Evolutionary conservation across 2,888 invertebrate species (phyloP).

Genomic region (Sesia bembeciformis): DNA sequence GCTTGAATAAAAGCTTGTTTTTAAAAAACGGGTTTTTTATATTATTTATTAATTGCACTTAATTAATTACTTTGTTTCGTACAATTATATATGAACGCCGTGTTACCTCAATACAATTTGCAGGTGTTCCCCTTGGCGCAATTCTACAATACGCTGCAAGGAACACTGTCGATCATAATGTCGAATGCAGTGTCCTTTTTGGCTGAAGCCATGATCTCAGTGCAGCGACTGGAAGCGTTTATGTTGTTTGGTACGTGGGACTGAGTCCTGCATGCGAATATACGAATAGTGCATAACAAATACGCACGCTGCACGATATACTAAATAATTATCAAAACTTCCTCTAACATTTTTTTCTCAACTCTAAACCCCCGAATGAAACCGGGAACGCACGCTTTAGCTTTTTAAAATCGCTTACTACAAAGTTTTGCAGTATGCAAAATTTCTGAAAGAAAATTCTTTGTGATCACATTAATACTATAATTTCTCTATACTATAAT

Average conservation of each 20-base stretch:
- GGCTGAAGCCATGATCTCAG: slow-evolving; percentile 76
- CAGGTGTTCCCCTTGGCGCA: slow-evolving; percentile 77
- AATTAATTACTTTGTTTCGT: neutral
- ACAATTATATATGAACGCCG: neutral
- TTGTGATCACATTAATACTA: no score
- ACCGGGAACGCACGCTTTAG: neutral
- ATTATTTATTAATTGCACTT: neutral
- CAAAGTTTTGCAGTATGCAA: no score
- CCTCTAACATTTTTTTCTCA: neutral
- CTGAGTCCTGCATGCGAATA: slow-evolving; percentile 5
- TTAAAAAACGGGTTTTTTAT: no score
- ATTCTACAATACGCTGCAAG: slow-evolving; percentile 78
- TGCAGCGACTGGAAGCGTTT: slow-evolving; percentile 76
- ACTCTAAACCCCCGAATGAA: neutral
- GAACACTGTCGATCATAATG: slow-evolving; percentile 76
- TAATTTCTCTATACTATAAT: no score
- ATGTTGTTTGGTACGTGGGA: slow-evolving; percentile 68
- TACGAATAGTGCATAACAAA: slow-evolving; percentile 3
- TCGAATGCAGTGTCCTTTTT: slow-evolving; percentile 73
- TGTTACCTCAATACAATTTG: slow-evolving; percentile 18
- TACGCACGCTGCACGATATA: slow-evolving; percentile 13
- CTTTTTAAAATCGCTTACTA: neutral
- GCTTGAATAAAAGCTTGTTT: no score
- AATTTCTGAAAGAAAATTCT: no score
- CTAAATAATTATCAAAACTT: neutral